Evolutionary conservation across 2,888 invertebrate genomes (phyloP).

Genomic region (Sthenelais limicola): DNA sequence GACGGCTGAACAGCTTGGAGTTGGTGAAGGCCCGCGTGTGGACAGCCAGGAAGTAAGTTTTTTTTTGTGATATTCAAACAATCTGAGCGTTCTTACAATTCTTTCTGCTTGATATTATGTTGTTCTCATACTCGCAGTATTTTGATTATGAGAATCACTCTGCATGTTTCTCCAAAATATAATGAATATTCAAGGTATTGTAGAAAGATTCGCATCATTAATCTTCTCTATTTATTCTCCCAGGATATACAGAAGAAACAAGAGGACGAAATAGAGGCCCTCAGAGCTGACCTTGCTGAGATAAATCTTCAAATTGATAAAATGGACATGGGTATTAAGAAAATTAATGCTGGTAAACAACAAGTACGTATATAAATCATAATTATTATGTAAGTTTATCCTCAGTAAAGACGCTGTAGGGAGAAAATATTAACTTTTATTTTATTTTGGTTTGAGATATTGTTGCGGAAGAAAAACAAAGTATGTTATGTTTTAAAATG

Average conservation of each 20-base stretch:
- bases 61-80: no score
- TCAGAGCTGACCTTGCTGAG: slow-evolving; percentile 63
- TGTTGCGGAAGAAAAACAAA: no score
- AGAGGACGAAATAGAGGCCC: slow-evolving; percentile 65
- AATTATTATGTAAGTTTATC: no score
- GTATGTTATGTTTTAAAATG: no score
- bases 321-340: slow-evolving; percentile 65
- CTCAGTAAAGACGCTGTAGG: no score
- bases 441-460: no score
- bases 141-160: neutral
- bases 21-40: slow-evolving; percentile 54
- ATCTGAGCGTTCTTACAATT: no score
- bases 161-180: neutral
- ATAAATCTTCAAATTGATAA: slow-evolving; percentile 63
- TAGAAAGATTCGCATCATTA: neutral
- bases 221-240: neutral
- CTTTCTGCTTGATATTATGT: no score
- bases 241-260: slow-evolving; percentile 68
- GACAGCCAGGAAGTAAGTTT: slow-evolving; percentile 68
- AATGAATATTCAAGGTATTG: neutral
- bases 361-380: no score
- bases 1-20: slow-evolving; percentile 61
- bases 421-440: no score
- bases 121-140: no score
- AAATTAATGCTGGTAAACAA: slow-evolving; percentile 65